Conservation (phyloP, 2,797 vertebrate genomes). For the Valencia hispanica region DNA sequence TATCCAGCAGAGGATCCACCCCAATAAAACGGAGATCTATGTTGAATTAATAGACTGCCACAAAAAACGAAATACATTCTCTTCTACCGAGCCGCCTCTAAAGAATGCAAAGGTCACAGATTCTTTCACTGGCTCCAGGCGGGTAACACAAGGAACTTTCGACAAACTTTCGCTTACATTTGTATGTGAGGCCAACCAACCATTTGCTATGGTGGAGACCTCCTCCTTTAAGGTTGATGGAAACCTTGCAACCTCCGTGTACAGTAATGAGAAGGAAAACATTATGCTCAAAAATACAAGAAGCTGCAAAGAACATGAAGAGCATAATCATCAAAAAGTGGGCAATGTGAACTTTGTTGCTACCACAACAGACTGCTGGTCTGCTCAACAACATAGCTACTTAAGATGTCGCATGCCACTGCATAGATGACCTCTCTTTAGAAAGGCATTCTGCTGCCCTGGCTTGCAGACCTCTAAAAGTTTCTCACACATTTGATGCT, state of each 20-base stretch:
- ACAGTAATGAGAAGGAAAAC: neutral
- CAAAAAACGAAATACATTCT: no score
- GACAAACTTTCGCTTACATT: no score
- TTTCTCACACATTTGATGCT: neutral
- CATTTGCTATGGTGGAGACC: neutral
- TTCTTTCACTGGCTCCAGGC: no score
- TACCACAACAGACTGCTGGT: conserved; percentile 2
- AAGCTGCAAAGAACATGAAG: neutral
- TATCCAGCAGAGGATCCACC: no score
- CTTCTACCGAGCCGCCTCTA: no score
- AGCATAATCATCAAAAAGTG: neutral
- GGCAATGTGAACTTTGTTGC: neutral
- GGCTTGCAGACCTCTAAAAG: neutral
- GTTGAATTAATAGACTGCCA: no score
- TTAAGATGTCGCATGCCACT: neutral
- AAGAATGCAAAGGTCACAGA: no score
- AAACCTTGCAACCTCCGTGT: neutral
- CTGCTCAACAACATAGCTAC: neutral
- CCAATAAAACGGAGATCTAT: no score
- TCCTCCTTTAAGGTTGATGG: neutral
- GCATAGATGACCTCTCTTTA: neutral
- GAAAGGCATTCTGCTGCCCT: neutral
- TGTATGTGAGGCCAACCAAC: neutral
- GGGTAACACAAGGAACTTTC: no score
- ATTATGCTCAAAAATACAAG: no score